Evolutionary conservation across 2,888 invertebrate genomes (phyloP), one percentile per base, ranked within the genome.

Genomic region (Electrophaes corylata): DNA sequence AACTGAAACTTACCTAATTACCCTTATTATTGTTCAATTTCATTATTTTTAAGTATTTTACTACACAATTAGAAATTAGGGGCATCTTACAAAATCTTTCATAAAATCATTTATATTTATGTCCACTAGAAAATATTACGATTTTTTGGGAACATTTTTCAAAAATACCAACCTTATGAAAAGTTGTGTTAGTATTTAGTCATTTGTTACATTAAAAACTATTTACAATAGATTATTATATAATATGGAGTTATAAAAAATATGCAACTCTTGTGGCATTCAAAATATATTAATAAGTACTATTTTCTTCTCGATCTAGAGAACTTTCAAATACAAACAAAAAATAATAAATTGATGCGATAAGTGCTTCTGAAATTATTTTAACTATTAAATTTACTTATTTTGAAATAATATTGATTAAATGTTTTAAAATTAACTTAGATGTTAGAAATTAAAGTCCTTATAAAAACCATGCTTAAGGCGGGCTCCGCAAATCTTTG

Each of bases 101-200:
- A 41, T 33, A 54, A n/a, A 5, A 53, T 44, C 31, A 63, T 60
- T 62, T 57, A 60, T 33, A 33, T 46, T 46, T 46, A 33, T 54
- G 41, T 48, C 47, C 54, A 54, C 11, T 55, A 50, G 19, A 51
- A 47, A 48, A 50, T 54, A 52, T 47, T 48, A 39, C 50, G 56
- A 60, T 57, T 47, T 56, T 54, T 57, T 51, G 56, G 60, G 57
- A 54, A 53, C 57, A 57, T 55, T 55, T 40, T 55, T 19, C 45
- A 44, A 23, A 31, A 43, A 16, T 57, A 60, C n/a, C 51, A 48
- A 60, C 51, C 56, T 61, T 57, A 57, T 57, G 52, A 61, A 46
- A 53, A 41, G 60, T 61, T 61, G 60, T 52, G 26, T 57, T 61
- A 60, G 55, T 23, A 45, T 3, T 16, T 26, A 47, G 48, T 37